Base-by-base conservation (phyloP, 23 tunicate species). In the Halocynthia roretzi region DNA sequence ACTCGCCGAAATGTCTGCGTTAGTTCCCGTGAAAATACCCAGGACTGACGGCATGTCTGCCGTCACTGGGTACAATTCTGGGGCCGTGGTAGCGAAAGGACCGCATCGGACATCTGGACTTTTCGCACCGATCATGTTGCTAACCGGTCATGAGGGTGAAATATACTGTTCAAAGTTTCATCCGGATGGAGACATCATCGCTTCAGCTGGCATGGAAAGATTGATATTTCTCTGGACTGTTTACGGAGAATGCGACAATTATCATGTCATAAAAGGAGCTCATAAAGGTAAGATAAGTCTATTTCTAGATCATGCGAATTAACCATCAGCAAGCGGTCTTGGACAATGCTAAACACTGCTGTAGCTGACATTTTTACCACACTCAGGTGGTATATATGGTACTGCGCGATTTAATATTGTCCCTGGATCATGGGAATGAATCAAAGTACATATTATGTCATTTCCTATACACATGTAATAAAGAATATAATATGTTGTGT, bases 131-230 rank as follows among this genome's bases (percentile, higher is more conserved):
- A 93, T 87, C 19, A 93, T 93, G 98, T 83, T 87, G 7, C 77
- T 93, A 15, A 75, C 90, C 0, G 98, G 98, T 14, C 98, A 93
- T 66, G 89, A 82, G n/a, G 98, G 93, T 6, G 98, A 93, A 64
- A 87, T 93, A 7, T 84, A 78, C 76, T 57, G 95, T 64, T 85
- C 89, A 5, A 93, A 93, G 76, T 93, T 93, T 62, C 94, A 87
- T 52, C 94, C 94, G 8, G 90, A 84, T 8, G 98, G 98, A 15
- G 80, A 79, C 51, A 63, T 85, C 23, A 63, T 93, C 14, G 98
- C 86, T 17, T 87, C 98, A 6, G 77, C 94, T n/a, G 98, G 98
- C 5, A 76, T 68, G 71, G 98, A 93, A 62, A 49, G 98, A 76
- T 31, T 62, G 58, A 93, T 93, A 70, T 83, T 80, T 67, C 80